Conservation (phyloP, 2,888 invertebrate species). For the Drosophila nr. perissopoda region DNA sequence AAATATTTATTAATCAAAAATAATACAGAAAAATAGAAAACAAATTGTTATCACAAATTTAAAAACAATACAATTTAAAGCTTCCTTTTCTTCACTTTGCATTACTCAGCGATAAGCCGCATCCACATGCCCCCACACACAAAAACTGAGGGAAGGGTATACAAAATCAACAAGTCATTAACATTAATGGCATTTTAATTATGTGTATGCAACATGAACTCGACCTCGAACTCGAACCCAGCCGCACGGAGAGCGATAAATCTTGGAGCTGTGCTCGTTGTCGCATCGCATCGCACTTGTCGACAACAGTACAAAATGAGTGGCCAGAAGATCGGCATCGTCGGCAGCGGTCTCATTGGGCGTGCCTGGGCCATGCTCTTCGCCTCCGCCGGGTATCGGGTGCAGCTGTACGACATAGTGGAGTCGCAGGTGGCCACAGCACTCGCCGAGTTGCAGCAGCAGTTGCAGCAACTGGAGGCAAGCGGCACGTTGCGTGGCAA, state of each 20-base stretch:
- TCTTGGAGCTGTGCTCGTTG: slow-evolving; percentile 37
- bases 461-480: slow-evolving; percentile 89
- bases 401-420: slow-evolving; percentile 94
- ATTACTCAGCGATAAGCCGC: slow-evolving; percentile 22
- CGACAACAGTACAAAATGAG: slow-evolving; percentile 79
- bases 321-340: slow-evolving; percentile 90
- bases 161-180: slow-evolving; percentile 61
- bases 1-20: background rate
- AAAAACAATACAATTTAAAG: background rate
- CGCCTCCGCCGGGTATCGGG: slow-evolving; percentile 95
- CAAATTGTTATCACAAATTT: background rate
- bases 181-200: slow-evolving; percentile 60
- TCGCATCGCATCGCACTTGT: background rate
- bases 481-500: slow-evolving; percentile 91
- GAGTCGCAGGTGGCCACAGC: slow-evolving; percentile 91
- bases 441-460: slow-evolving; percentile 89
- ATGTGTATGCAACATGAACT: slow-evolving; percentile 58
- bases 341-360: slow-evolving; percentile 97
- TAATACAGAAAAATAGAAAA: background rate
- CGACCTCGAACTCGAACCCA: slow-evolving; percentile 35
- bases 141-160: background rate
- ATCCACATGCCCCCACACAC: slow-evolving; percentile 5
- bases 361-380: slow-evolving; percentile 99
- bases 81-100: slow-evolving; percentile 1
- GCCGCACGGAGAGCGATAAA: slow-evolving; percentile 55